These are phyloP conservation scores for Liodrosophila aerea DNA, from an alignment of 2,888 invertebrate genomes.

Conservation along the genomic window DNA sequence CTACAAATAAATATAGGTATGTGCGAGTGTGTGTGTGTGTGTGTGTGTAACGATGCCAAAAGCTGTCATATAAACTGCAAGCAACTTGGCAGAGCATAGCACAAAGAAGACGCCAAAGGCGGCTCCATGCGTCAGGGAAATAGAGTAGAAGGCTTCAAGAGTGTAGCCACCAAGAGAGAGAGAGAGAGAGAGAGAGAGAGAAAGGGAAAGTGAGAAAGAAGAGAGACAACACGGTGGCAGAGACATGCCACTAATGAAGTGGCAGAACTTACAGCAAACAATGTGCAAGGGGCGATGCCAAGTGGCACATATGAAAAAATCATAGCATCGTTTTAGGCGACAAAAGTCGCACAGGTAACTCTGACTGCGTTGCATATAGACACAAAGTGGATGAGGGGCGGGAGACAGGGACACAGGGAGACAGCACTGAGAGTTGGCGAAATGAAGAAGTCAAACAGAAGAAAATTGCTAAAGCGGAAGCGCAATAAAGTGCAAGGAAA, in stretches of 20 bases:
- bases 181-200: neutral
- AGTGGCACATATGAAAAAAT: slow-evolving; percentile 46
- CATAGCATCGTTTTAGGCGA: slow-evolving; percentile 63
- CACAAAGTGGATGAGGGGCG: neutral
- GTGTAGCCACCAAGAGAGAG: neutral
- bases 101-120: slow-evolving; percentile 65
- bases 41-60: slow-evolving; percentile 44
- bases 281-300: slow-evolving; percentile 6
- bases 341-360: slow-evolving; percentile 39
- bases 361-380: slow-evolving; percentile 11
- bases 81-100: slow-evolving; percentile 45
- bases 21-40: slow-evolving; percentile 16
- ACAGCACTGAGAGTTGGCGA: slow-evolving; percentile 7
- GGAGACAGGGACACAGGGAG: neutral
- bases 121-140: slow-evolving; percentile 25
- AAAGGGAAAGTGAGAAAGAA: slow-evolving; percentile 7
- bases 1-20: slow-evolving; percentile 44
- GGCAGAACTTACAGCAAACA: slow-evolving; percentile 44
- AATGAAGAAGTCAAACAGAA: slow-evolving; percentile 46
- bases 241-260: slow-evolving; percentile 62
- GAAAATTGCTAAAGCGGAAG: slow-evolving; percentile 64
- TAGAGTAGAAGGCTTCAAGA: slow-evolving; percentile 9
- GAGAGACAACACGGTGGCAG: neutral
- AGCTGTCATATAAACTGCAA: slow-evolving; percentile 59
- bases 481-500: slow-evolving; percentile 61